Evolutionary conservation across 92 coral and sea anemone genomes (phyloP), one percentile per base, ranked within the genome.

Genomic region (Anthopleura xanthogrammica): DNA sequence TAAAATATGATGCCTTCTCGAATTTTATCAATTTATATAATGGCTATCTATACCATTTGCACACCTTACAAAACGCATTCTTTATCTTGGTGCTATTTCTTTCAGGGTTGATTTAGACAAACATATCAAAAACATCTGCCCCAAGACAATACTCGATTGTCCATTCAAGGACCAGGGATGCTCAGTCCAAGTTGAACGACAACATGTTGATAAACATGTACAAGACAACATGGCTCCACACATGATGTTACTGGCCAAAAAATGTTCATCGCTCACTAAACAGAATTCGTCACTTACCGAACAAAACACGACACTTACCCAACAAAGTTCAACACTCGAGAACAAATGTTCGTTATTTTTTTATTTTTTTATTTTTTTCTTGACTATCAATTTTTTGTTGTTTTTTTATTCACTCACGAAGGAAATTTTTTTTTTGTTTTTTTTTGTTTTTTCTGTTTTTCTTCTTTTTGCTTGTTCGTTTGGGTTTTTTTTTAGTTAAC

Each of bases 161-260:
- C 70, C 70, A 62, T 62, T 62, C 70, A 62, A 62, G 29, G 70
- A 62, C 10, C 70, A 62, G 70, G 22, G 70, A 19, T 62, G 70
- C 11, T 62, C 29, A 20, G 36, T 62, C 11, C 70, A 62, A 22
- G 70, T 62, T 19, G 70, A 62, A 62, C 70, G 70, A 17, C 70
- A 62, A 20, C 7, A 62, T 62, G 70, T 62, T 9, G 29, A 19
- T 22, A 20, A 17, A 62, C 70, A 62, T 9, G 70, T 62, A 20
- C 70, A 62, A 62, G 70, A 62, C 7, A 20, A 17, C 70, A 62
- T 62, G 70, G 70, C 70, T 29, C 0, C 36, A 0, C 36, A 29
- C 36, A 29, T 29, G 36, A 29, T 29, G 36, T 29, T 29, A 29
- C 70, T 62, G 22, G 70, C 70, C 5, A 62, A 62, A 20, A 36